Base-by-base conservation (phyloP, 2,797 vertebrate genomes). In the Lutra lutra region DNA sequence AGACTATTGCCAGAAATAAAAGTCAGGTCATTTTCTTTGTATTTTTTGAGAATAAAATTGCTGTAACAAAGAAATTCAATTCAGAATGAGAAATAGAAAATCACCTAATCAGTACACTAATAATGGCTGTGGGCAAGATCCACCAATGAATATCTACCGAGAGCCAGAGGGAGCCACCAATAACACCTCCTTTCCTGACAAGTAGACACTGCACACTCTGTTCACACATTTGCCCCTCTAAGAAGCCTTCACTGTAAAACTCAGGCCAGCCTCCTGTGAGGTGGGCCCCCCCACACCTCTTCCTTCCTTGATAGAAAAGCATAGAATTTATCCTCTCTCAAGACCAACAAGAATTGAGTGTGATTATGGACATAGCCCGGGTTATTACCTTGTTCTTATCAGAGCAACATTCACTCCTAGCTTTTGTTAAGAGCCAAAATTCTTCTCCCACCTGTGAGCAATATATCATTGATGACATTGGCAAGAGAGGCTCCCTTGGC, bases 1-100 rank as follows among this genome's bases (percentile, higher is more conserved):
- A 91, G 79, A 29, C 20, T 77, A 48, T n/a, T 91, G 58, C 62
- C 64, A 95, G 82, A 90, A 95, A 97, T 94, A 38, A 95, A 94
- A 97, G 25, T 72, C 64, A 54, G 73, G 35, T 73, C 10, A 51
- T 17, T 95, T 98, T 92, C 40, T 54, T 80, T 91, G 54, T 58
- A 35, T 64, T 88, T 90, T 94, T 94, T 18, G 29, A 12, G 88
- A 88, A 96, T 87, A 43, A 73, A 77, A 25, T 89, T 96, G 15
- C 40, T 70, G 95, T 54, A 96, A 62, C 66, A 86, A 86, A 95
- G 7, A 92, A 88, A 89, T 94, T 75, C 17, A 82, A 73, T 86
- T 95, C 68, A 70, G 11, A 75, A 91, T 62, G 23, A 96, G 17
- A 91, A 94, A 75, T 46, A 70, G 78, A 92, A 86, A 89, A 84